Conservation (phyloP, 2,797 vertebrate genomes). For the Hapalemur alaotrensis region DNA sequence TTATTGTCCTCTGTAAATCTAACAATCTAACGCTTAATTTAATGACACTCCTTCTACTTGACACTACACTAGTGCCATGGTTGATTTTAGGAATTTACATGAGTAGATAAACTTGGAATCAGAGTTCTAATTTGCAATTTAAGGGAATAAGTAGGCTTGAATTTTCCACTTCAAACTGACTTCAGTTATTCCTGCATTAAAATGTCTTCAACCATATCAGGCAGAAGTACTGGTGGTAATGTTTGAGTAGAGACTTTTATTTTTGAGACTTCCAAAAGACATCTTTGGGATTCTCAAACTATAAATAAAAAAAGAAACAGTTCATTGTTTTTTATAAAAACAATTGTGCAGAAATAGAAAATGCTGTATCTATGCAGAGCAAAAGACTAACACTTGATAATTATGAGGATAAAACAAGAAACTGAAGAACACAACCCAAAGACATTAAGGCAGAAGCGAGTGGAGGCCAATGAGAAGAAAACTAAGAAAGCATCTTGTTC, state of each 20-base stretch:
- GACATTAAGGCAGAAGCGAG: background rate
- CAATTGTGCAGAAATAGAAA: background rate
- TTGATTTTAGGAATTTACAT: conserved; percentile 59
- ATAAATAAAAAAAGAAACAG: background rate
- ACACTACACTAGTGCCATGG: conserved; percentile 39
- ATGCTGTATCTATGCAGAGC: background rate
- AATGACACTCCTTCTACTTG: conserved; percentile 64
- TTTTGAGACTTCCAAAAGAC: background rate
- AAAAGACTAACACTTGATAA: background rate
- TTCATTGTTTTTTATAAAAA: background rate
- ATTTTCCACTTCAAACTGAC: conserved; percentile 56
- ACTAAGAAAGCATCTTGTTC: background rate
- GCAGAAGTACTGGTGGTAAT: background rate
- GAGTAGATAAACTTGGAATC: conserved; percentile 62
- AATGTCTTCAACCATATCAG: conserved; percentile 51
- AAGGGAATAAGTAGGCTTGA: conserved; percentile 50
- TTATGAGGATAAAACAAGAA: background rate
- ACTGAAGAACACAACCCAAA: background rate
- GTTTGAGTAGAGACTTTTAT: conserved; percentile 47
- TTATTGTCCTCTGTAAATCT: conserved; percentile 49
- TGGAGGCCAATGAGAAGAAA: background rate
- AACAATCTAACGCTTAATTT: conserved; percentile 34
- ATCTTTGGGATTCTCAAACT: background rate
- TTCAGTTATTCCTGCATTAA: conserved; percentile 61
- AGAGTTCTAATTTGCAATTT: conserved; percentile 66